Evolutionary conservation across 2,113 vertebrate species (phyloP).

Genomic region (Pelmatolapia mariae): DNA sequence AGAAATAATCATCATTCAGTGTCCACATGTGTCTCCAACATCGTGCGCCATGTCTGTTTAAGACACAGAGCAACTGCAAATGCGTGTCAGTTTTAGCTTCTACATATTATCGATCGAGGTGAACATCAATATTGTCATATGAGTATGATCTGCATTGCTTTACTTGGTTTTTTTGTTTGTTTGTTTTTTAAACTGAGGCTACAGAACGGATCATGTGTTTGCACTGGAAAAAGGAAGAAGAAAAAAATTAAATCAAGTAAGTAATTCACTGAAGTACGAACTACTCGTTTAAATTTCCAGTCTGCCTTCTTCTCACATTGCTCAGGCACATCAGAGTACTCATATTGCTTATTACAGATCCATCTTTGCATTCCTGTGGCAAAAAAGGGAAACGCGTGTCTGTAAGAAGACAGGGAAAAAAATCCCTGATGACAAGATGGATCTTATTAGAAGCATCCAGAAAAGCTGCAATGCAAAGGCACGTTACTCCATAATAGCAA

Average conservation of each 20-base stretch:
- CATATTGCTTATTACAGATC: slow-evolving; percentile 89
- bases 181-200: background rate
- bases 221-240: background rate
- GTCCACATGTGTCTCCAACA: background rate
- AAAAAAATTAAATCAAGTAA: background rate
- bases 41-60: background rate
- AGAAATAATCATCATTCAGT: background rate
- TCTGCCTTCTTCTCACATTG: slow-evolving; percentile 74
- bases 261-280: background rate
- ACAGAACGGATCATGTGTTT: background rate
- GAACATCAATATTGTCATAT: background rate
- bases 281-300: background rate
- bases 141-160: background rate
- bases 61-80: background rate
- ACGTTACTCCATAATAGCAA: background rate
- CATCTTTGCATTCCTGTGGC: slow-evolving; percentile 94
- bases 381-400: slow-evolving; percentile 85
- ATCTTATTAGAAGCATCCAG: background rate
- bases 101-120: background rate
- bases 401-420: background rate
- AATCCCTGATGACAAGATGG: background rate
- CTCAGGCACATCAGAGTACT: slow-evolving; percentile 85
- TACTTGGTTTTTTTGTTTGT: background rate
- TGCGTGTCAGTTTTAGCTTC: background rate
- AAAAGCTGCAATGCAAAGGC: background rate